Percentiles rank a stretch among this genome's conserved stretches.
These are phyloP conservation scores for Drosophila anomelani DNA, from an alignment of 2,888 invertebrate species.

Conservation along the genomic window DNA sequence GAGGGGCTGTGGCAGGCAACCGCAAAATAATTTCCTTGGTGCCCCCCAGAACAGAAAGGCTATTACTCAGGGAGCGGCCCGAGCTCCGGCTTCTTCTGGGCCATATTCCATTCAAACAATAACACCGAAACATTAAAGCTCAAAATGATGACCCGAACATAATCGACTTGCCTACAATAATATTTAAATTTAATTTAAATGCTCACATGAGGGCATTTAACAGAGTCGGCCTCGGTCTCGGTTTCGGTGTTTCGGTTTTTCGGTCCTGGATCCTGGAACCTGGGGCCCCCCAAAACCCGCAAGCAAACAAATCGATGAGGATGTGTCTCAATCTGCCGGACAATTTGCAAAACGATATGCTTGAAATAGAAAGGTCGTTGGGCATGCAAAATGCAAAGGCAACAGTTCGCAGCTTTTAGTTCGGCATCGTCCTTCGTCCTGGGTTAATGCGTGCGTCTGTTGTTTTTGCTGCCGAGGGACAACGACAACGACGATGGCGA, in stretches of 20 bases:
- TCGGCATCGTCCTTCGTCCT: constrained; percentile 17
- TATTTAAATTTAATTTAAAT: constrained; percentile 83
- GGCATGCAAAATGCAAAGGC: constrained; percentile 49
- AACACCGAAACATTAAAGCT: constrained; percentile 74
- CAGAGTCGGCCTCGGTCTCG: constrained; percentile 6
- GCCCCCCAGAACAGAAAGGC: constrained; percentile 53
- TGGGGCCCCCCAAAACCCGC: constrained; percentile 8
- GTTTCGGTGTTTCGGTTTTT: neutral
- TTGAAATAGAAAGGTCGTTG: constrained; percentile 47
- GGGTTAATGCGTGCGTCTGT: constrained; percentile 56
- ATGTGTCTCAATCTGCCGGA: constrained; percentile 65
- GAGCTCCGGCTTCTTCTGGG: constrained; percentile 2
- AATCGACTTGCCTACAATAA: constrained; percentile 81
- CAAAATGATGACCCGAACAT: constrained; percentile 71
- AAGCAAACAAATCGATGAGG: constrained; percentile 68
- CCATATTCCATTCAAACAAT: constrained; percentile 52
- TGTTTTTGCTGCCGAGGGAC: constrained; percentile 56
- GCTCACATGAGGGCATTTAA: constrained; percentile 75
- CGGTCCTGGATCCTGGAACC: neutral
- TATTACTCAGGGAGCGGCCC: constrained; percentile 37
- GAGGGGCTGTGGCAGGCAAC: constrained; percentile 35
- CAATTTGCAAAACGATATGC: constrained; percentile 69
- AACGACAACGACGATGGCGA: constrained; percentile 28
- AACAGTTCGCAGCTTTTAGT: constrained; percentile 44
- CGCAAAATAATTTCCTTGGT: constrained; percentile 57